Conservation (phyloP, 2,888 invertebrate genomes). For the Chloroclystis v-ata region DNA sequence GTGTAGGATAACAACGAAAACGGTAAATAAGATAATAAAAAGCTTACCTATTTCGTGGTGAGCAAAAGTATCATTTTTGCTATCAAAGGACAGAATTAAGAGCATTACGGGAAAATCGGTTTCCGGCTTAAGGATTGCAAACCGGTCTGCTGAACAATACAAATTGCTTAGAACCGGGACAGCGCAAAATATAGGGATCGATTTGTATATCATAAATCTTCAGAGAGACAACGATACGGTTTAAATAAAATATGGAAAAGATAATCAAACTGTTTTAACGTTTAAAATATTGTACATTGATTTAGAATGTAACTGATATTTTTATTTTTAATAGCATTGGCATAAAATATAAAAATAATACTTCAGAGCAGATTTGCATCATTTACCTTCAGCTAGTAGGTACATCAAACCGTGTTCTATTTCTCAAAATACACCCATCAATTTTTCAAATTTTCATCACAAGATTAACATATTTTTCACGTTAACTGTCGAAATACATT, state of each 20-base stretch:
- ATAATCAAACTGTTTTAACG: too few relatives aligned
- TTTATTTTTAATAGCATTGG: too few relatives aligned
- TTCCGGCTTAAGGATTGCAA: conserved; percentile 46
- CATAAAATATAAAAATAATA: too few relatives aligned
- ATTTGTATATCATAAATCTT: not conserved
- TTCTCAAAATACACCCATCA: conserved; percentile 22
- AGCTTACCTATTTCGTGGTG: too few relatives aligned
- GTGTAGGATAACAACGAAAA: not conserved
- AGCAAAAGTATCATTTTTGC: conserved; percentile 1
- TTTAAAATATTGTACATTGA: too few relatives aligned
- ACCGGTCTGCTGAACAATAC: conserved; percentile 51
- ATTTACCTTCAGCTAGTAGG: not conserved
- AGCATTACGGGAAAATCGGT: conserved; percentile 49
- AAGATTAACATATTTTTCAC: conserved; percentile 45
- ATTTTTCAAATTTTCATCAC: conserved; percentile 38
- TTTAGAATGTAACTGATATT: too few relatives aligned
- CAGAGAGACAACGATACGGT: too few relatives aligned
- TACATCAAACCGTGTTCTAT: conserved; percentile 14
- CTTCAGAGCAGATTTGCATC: not conserved
- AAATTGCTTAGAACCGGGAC: conserved; percentile 33
- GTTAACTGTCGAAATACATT: conserved; percentile 62
- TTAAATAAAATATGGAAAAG: too few relatives aligned
- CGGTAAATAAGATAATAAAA: not conserved
- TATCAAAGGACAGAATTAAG: conserved; percentile 36
- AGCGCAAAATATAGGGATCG: conserved; percentile 19